These are phyloP conservation scores for Oxyruncus cristatus DNA, from an alignment of 2,113 vertebrate genomes.

Conservation along the genomic window DNA sequence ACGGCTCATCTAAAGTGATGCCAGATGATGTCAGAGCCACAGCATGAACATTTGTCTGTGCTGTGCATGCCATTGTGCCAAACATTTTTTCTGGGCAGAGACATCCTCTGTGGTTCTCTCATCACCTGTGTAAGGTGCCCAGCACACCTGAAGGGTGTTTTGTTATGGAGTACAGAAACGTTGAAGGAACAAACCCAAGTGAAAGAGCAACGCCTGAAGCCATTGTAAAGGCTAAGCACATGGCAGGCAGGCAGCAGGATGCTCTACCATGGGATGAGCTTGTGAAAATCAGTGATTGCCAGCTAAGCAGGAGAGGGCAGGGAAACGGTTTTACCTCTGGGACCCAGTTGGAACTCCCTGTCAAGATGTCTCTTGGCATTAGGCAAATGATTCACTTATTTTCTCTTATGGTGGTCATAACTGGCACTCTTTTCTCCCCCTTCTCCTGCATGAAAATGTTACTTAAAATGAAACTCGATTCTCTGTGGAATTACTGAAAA, in stretches of 20 bases:
- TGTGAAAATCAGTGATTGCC: neutral
- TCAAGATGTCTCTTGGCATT: neutral
- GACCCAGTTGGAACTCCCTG: neutral
- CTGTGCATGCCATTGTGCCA: rapidly evolving
- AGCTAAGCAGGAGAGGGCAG: neutral
- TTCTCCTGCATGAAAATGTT: neutral
- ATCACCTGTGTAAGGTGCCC: neutral
- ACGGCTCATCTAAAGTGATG: neutral
- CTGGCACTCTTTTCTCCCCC: neutral
- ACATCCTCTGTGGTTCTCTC: neutral
- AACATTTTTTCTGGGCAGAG: neutral
- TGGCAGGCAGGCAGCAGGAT: neutral
- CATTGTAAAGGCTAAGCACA: rapidly evolving
- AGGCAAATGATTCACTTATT: neutral
- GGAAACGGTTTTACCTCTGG: neutral
- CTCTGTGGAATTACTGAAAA: conserved; percentile 14
- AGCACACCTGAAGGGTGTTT: neutral
- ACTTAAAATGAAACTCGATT: neutral
- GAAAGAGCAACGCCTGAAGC: neutral
- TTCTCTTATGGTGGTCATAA: neutral
- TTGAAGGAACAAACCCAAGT: neutral
- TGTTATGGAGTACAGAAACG: neutral
- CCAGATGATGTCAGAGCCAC: neutral
- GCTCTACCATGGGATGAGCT: rapidly evolving
- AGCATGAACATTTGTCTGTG: neutral